A percentile compares a stretch with the other conserved stretches of the same genome.
These are phyloP conservation scores for Percina caprodes DNA, from an alignment of 2,113 vertebrate species.

Conservation along the genomic window DNA sequence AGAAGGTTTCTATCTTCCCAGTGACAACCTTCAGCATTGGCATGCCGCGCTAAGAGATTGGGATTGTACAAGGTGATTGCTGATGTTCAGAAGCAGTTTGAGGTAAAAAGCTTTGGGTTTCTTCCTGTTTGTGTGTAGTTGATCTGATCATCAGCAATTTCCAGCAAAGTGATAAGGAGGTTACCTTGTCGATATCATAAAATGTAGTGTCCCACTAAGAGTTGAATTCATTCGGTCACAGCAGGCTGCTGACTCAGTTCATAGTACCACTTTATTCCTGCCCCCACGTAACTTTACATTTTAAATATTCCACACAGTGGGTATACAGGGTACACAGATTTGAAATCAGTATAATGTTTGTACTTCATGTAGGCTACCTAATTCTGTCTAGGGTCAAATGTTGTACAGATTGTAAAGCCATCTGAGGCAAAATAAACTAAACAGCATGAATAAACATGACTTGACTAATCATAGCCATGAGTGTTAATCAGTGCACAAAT, in stretches of 20 bases:
- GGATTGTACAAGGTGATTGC: not conserved
- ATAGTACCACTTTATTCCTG: not conserved
- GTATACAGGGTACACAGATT: not conserved
- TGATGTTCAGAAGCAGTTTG: conserved; percentile 5
- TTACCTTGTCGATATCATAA: not conserved
- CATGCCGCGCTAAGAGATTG: not conserved
- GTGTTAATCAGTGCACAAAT: conserved; percentile 43
- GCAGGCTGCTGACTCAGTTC: not conserved
- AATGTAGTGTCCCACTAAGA: not conserved
- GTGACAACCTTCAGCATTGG: not conserved
- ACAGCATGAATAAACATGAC: not conserved
- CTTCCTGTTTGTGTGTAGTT: not conserved
- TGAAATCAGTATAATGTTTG: not conserved
- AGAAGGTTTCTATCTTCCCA: not conserved
- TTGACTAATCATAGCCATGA: not conserved
- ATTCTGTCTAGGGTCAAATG: not conserved
- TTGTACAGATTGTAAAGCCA: not conserved
- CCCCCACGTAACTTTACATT: not conserved
- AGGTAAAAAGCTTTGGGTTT: not conserved
- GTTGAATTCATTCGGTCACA: not conserved
- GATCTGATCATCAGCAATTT: not conserved
- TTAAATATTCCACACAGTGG: too few species aligned
- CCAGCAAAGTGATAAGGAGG: not conserved
- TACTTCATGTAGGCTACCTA: not conserved
- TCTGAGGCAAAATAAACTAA: not conserved